phyloP scores from a whole-genome alignment of 2,113 vertebrate genomes.

The Sinocyclocheilus anshuiensis region DNA sequence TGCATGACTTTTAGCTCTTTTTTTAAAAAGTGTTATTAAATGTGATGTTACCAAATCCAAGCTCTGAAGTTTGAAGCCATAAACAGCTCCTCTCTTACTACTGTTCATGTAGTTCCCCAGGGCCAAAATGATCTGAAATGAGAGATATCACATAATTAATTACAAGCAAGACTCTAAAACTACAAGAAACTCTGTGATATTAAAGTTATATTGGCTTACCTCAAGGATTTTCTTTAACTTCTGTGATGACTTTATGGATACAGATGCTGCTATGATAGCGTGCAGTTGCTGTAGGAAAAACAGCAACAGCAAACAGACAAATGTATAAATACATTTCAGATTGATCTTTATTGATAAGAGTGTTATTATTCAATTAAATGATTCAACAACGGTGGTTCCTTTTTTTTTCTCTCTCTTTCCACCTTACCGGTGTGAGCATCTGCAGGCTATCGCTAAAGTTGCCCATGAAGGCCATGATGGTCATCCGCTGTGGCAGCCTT shows the following conservation, averaged over 20 bases:
- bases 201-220: conserved; percentile 69
- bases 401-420: background rate
- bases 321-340: background rate
- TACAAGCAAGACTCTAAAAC: background rate
- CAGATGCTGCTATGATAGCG: conserved; percentile 93
- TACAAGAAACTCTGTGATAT: background rate
- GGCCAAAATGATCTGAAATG: conserved; percentile 90
- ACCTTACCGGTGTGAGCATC: conserved; percentile 91
- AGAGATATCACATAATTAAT: background rate
- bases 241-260: conserved; percentile 97
- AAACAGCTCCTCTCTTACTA: conserved; percentile 96
- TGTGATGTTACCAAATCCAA: conserved; percentile 86
- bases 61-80: conserved; percentile 97
- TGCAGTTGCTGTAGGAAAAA: conserved; percentile 88
- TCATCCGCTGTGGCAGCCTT: conserved; percentile 93
- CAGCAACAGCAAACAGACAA: conserved; percentile 13
- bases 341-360: background rate
- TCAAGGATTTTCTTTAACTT: conserved; percentile 98
- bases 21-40: no score
- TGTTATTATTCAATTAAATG: no score
- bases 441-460: conserved; percentile 93
- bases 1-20: background rate
- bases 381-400: background rate
- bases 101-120: conserved; percentile 99
- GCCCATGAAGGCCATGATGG: conserved; percentile 96